Evolutionary conservation across 2,113 vertebrate species (phyloP).

Genomic region (Lepisosteus osseus): DNA sequence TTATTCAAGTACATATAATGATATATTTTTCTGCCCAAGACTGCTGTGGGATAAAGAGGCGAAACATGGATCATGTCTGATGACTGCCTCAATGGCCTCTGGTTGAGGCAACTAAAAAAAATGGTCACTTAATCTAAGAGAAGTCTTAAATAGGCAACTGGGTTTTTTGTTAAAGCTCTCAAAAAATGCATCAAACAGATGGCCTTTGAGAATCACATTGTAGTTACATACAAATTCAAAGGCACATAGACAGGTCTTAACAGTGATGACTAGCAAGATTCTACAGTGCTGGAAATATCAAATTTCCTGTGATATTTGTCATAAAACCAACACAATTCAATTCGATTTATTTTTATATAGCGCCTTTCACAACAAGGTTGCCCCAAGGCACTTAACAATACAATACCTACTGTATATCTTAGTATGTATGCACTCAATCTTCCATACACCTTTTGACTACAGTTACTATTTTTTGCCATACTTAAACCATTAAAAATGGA

Average conservation of each 20-base stretch:
- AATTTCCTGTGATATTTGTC: too few species aligned
- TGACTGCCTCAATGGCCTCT: slow-evolving; percentile 36
- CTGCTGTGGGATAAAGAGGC: slow-evolving; percentile 41
- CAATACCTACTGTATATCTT: too few species aligned
- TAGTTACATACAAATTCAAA: neutral
- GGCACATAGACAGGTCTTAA: neutral
- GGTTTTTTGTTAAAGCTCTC: slow-evolving; percentile 20
- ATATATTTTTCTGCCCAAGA: slow-evolving; percentile 55
- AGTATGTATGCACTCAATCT: too few species aligned
- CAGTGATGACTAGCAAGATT: neutral
- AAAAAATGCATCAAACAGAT: slow-evolving; percentile 9
- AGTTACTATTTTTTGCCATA: too few species aligned
- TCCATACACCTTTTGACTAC: too few species aligned
- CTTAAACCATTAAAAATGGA: too few species aligned
- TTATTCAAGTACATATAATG: slow-evolving; percentile 52
- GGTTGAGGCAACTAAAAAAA: slow-evolving; percentile 37
- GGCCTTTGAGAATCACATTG: neutral
- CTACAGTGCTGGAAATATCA: too few species aligned
- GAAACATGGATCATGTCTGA: slow-evolving; percentile 38
- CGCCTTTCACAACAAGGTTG: too few species aligned
- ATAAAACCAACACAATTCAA: too few species aligned
- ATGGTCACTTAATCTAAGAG: slow-evolving; percentile 35
- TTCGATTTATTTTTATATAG: too few species aligned
- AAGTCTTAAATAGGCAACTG: slow-evolving; percentile 38
- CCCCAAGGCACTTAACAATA: too few species aligned